phyloP scores from a whole-genome alignment of 1,140 invertebrate species.

The Heliconius himera region DNA sequence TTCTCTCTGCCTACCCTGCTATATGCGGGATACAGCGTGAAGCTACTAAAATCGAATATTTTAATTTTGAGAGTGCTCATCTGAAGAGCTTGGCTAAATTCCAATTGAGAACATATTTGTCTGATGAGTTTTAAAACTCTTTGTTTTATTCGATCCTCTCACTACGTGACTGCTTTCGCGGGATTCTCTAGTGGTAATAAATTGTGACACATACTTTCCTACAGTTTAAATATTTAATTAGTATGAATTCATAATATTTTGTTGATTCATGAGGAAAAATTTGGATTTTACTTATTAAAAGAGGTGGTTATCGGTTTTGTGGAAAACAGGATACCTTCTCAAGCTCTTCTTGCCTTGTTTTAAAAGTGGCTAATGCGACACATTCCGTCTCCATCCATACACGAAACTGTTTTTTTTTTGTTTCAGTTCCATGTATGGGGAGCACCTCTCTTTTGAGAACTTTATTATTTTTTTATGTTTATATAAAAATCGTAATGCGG shows the following conservation, averaged over 20 bases:
- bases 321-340: too few relatives aligned
- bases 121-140: conserved; percentile 32
- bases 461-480: too few relatives aligned
- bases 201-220: conserved; percentile 18
- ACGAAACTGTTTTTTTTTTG: too few relatives aligned
- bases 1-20: too few relatives aligned
- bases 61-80: conserved; percentile 17
- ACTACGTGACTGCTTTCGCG: conserved; percentile 29
- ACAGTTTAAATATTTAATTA: conserved; percentile 20
- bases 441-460: too few relatives aligned
- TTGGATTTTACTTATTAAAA: neutral
- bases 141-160: conserved; percentile 4
- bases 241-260: neutral
- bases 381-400: too few relatives aligned
- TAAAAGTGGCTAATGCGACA: too few relatives aligned
- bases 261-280: conserved; percentile 1
- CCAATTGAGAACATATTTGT: conserved; percentile 31
- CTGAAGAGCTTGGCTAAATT: conserved; percentile 27
- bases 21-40: too few relatives aligned
- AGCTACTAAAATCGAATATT: neutral
- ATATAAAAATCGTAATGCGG: too few relatives aligned
- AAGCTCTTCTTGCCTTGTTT: too few relatives aligned
- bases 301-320: too few relatives aligned
- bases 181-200: conserved; percentile 12
- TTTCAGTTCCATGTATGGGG: too few relatives aligned